These are phyloP conservation scores for Thecocarcelia acutangulata DNA, from an alignment of 2,888 invertebrate genomes.

Conservation along the genomic window DNA sequence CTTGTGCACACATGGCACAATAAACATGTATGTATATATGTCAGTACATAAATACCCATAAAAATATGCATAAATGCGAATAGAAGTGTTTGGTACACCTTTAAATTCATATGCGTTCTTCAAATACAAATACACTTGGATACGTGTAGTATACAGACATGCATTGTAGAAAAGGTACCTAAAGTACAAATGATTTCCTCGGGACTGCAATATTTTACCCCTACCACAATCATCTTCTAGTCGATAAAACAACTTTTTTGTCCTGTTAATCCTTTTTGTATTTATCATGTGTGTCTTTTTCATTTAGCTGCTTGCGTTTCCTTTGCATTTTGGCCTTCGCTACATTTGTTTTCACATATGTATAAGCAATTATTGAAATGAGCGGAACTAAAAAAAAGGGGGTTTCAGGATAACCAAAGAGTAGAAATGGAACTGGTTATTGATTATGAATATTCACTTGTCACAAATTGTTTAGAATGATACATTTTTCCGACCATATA, in stretches of 20 bases:
- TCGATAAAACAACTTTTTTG: conserved; percentile 25
- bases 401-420: no score
- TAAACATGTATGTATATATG: not conserved
- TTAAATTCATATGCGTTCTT: conserved; percentile 19
- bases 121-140: conserved; percentile 42
- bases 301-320: not conserved
- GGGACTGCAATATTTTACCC: conserved; percentile 45
- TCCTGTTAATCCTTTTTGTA: not conserved
- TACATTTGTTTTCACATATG: conserved; percentile 19
- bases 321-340: conserved; percentile 16
- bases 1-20: not conserved
- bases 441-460: no score
- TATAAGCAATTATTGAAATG: no score
- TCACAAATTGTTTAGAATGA: no score
- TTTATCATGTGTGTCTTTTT: conserved; percentile 12
- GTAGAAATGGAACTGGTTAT: no score
- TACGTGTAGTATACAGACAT: conserved; percentile 71
- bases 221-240: not conserved
- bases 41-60: not conserved
- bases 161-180: conserved; percentile 79
- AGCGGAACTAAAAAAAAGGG: no score
- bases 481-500: no score
- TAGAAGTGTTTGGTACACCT: not conserved
- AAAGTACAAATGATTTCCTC: conserved; percentile 73
- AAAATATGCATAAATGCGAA: not conserved